A percentile compares a stretch with the other conserved stretches of the same genome.
Evolutionary conservation across 2,888 invertebrate species (phyloP).

Genomic region (Paralinhomoeus sp.): DNA sequence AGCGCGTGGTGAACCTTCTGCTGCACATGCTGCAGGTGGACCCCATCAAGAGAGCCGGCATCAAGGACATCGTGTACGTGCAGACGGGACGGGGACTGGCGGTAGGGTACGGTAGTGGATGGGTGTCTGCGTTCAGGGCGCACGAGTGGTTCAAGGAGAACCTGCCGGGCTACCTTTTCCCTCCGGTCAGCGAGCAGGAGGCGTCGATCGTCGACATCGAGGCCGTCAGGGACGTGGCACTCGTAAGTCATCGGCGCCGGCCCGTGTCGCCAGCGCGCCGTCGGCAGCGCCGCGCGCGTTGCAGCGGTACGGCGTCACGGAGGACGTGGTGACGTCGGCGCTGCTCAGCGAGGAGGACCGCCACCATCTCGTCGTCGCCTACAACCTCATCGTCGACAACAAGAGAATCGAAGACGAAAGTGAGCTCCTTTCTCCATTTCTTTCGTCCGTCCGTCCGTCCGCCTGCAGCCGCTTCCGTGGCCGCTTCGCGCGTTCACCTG

Average conservation of each 20-base stretch:
- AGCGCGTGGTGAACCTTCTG: constrained; percentile 69
- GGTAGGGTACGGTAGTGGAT: no score
- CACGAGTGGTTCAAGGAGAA: constrained; percentile 99
- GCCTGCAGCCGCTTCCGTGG: no score
- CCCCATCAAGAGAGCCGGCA: constrained; percentile 83
- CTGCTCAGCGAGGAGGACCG: constrained; percentile 84
- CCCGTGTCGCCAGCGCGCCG: constrained; percentile 5
- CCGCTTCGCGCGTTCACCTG: no score
- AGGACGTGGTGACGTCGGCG: constrained; percentile 78
- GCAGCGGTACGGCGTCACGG: constrained; percentile 74
- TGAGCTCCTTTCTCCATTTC: constrained; percentile 5
- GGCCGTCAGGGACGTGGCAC: constrained; percentile 66
- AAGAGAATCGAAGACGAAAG: constrained; percentile 68
- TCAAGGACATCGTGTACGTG: constrained; percentile 71
- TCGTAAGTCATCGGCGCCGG: constrained; percentile 47
- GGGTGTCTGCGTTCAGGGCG: constrained; percentile 43
- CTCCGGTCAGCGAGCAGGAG: constrained; percentile 89
- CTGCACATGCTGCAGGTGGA: constrained; percentile 92
- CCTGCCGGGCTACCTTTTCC: constrained; percentile 81
- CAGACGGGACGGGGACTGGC: no score
- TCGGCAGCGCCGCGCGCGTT: constrained; percentile 1
- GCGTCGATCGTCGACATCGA: constrained; percentile 91
- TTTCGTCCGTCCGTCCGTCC: no score
- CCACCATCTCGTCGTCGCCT: constrained; percentile 90
- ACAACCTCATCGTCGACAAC: constrained; percentile 93